phyloP scores from a whole-genome alignment of 2,888 invertebrate genomes.

The Limnephilus lunatus region DNA sequence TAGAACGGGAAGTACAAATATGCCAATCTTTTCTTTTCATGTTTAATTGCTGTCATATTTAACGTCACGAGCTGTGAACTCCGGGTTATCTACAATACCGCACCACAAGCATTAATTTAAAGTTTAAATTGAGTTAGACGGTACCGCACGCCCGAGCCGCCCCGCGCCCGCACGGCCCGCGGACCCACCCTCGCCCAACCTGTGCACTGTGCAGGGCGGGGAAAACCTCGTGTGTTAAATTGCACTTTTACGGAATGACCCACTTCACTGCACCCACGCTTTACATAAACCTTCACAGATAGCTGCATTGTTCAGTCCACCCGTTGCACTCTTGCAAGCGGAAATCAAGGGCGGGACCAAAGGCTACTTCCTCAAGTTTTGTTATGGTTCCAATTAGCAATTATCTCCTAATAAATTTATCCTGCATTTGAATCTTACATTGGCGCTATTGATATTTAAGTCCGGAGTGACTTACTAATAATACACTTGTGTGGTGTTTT shows the following conservation, averaged over 20 bases:
- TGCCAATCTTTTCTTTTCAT: background rate
- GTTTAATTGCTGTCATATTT: background rate
- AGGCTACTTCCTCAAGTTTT: background rate
- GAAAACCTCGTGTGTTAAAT: background rate
- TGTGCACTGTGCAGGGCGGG: background rate
- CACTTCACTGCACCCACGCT: background rate
- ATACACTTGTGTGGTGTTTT: no score
- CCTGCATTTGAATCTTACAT: background rate
- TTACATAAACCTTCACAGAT: background rate
- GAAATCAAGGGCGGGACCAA: background rate
- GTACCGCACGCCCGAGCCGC: background rate
- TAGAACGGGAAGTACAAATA: background rate
- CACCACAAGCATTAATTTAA: background rate
- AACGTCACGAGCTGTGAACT: background rate
- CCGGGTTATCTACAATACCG: background rate
- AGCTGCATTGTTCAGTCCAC: background rate
- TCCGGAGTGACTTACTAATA: no score
- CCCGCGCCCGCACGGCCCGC: background rate
- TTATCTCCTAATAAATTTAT: background rate
- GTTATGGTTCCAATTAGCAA: background rate
- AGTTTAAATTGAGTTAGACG: constrained; percentile 2
- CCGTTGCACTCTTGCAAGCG: background rate
- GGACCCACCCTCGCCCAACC: background rate
- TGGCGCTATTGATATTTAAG: background rate
- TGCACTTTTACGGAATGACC: constrained; percentile 2